Evolutionary conservation across 2,888 invertebrate genomes (phyloP).

Genomic region (Nomada hirtipes): DNA sequence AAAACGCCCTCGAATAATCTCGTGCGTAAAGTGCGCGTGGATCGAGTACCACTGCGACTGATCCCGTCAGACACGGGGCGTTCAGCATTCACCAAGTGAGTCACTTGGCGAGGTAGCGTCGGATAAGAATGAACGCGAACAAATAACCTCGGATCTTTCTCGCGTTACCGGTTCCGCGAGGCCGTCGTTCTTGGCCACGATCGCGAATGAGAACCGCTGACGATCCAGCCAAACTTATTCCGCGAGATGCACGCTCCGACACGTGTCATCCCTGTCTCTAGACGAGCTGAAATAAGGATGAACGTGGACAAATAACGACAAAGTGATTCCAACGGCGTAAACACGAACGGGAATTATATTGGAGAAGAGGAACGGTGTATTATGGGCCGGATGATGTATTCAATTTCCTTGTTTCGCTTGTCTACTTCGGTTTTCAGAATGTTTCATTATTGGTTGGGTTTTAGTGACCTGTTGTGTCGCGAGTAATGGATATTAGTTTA

Average conservation of each 20-base stretch:
- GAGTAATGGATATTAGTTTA: no score
- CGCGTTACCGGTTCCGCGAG: conserved; percentile 34
- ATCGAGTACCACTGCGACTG: conserved; percentile 66
- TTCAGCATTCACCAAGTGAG: conserved; percentile 68
- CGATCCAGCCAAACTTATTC: conserved; percentile 55
- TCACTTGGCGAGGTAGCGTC: conserved; percentile 65
- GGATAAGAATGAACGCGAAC: conserved; percentile 70
- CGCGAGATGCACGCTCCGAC: conserved; percentile 44
- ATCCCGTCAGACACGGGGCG: conserved; percentile 58
- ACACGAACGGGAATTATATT: conserved; percentile 5
- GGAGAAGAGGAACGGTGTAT: background rate
- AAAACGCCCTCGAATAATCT: background rate
- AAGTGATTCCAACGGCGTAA: conserved; percentile 22
- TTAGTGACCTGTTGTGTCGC: no score
- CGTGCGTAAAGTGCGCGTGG: conserved; percentile 4
- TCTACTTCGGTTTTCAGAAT: no score
- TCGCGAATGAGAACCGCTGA: conserved; percentile 57
- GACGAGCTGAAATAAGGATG: conserved; percentile 50
- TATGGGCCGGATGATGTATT: background rate
- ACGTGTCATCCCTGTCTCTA: conserved; percentile 54
- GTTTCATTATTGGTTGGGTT: no score
- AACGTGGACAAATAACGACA: conserved; percentile 48
- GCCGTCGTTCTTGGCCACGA: conserved; percentile 1
- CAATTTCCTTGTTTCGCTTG: background rate
- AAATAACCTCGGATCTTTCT: conserved; percentile 69